Conservation (phyloP, 1,140 invertebrate species). For the Zophobas atratus region DNA sequence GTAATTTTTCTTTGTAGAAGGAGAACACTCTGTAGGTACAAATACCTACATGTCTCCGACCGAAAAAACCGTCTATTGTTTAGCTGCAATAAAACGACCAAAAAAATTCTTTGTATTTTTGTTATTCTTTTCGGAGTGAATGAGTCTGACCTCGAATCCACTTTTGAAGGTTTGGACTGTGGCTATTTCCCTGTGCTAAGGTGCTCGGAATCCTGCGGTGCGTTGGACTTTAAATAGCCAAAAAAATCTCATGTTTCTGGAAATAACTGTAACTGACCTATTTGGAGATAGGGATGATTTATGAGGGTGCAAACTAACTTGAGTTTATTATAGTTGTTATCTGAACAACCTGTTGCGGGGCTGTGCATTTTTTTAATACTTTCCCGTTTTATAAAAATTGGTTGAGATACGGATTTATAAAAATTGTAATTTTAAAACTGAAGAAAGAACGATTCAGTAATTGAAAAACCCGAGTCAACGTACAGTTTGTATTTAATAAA, state of each 20-base stretch:
- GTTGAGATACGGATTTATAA: neutral
- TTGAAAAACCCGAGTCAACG: no score
- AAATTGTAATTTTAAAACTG: neutral
- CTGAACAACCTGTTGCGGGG: conserved; percentile 21
- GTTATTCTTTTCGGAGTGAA: conserved; percentile 51
- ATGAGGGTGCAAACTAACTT: conserved; percentile 25
- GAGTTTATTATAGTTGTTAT: conserved; percentile 28
- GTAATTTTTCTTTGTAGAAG: neutral
- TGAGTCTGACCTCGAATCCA: conserved; percentile 57
- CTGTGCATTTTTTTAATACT: conserved; percentile 21
- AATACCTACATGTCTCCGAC: neutral
- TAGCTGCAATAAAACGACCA: conserved; percentile 54
- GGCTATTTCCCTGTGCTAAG: conserved; percentile 60
- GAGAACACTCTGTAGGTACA: neutral
- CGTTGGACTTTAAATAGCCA: conserved; percentile 62
- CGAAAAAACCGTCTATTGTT: conserved; percentile 52
- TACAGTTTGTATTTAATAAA: no score
- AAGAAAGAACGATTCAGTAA: no score
- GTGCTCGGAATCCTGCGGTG: conserved; percentile 57
- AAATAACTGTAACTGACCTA: conserved; percentile 51
- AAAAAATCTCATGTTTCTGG: conserved; percentile 50
- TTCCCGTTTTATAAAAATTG: no score
- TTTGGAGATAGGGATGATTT: conserved; percentile 45
- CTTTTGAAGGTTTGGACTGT: conserved; percentile 61
- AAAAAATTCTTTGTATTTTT: conserved; percentile 59